phyloP scores from a whole-genome alignment of 2,888 invertebrate species.

The Xestia sexstrigata region DNA sequence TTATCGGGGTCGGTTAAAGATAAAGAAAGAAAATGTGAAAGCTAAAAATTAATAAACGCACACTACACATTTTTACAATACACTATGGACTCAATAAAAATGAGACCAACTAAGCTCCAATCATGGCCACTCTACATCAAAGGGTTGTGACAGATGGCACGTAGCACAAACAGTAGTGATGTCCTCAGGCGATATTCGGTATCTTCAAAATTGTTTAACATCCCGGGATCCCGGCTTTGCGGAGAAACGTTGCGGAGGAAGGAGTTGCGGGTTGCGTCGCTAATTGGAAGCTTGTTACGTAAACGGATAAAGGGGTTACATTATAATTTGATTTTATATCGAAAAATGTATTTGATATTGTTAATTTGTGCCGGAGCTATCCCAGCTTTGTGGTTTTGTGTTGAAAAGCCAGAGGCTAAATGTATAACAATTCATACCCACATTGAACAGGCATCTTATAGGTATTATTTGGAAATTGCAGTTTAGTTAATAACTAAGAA shows the following conservation, averaged over 20 bases:
- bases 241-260: conserved; percentile 30
- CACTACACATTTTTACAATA: not conserved
- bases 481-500: not conserved
- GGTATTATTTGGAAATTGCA: not conserved
- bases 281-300: conserved; percentile 76
- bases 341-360: conserved; percentile 60
- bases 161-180: conserved; percentile 74
- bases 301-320: conserved; percentile 68
- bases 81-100: not conserved
- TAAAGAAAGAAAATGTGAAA: not conserved
- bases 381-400: conserved; percentile 21
- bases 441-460: not conserved
- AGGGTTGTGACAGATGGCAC: conserved; percentile 83
- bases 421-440: not conserved
- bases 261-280: conserved; percentile 28
- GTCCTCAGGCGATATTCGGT: conserved; percentile 84
- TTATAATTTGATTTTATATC: conserved; percentile 59
- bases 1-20: not conserved
- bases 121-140: conserved; percentile 68
- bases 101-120: not conserved
- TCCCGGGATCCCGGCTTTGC: conserved; percentile 19
- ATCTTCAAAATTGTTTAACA: conserved; percentile 64
- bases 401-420: conserved; percentile 17
- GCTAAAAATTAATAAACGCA: too few species aligned
- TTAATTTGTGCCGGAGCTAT: conserved; percentile 51